Evolutionary conservation across 30 jellyfish, hydroid and myxozoan genomes (phyloP), one percentile per base, ranked within the genome.

Genomic region (Turritopsis dohrnii): DNA sequence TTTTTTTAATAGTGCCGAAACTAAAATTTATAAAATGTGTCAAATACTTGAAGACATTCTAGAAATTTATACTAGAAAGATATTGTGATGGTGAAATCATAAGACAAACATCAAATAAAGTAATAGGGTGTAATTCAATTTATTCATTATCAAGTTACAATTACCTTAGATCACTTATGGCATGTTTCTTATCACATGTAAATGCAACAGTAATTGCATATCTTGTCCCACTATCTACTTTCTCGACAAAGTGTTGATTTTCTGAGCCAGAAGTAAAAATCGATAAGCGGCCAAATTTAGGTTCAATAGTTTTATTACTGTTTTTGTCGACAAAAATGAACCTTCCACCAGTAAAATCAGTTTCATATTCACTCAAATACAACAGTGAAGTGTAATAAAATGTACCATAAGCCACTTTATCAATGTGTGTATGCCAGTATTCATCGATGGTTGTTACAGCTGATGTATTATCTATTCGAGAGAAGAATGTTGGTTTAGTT

Each of bases 201-300:
- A 94, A 94, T 19, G 99, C 89, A 7, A 94, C 97, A 21, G 99
- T 94, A 24, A 94, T 76, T 19, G 99, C 99, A 86, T 72, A 94
- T 54, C 99, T 52, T 28, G 90, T 79, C n/a, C 99, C 99, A 80
- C 89, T 89, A 19, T 20, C 65, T 24, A 94, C 97, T 65, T 82
- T 90, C 85, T 94, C 99, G 0, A 94, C 97, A 89, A 85, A 94
- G 75, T 94, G 99, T 9, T 91, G 88, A 72, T 94, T 94, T 80
- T 94, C 99, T 28, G 99, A 90, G 20, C 99, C 99, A 80, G 99
- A 94, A 0, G 99, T 94, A 76, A 94, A 94, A 65, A 94, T 89
- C 19, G 99, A 94, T 18, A 94, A 84, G 73, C 99, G 71, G 13
- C 99, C 99, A 65, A 82, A 75, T 52, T 80, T 83, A 52, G 99